Conservation (phyloP, 2,888 invertebrate genomes). For the Stramonita haemastoma region DNA sequence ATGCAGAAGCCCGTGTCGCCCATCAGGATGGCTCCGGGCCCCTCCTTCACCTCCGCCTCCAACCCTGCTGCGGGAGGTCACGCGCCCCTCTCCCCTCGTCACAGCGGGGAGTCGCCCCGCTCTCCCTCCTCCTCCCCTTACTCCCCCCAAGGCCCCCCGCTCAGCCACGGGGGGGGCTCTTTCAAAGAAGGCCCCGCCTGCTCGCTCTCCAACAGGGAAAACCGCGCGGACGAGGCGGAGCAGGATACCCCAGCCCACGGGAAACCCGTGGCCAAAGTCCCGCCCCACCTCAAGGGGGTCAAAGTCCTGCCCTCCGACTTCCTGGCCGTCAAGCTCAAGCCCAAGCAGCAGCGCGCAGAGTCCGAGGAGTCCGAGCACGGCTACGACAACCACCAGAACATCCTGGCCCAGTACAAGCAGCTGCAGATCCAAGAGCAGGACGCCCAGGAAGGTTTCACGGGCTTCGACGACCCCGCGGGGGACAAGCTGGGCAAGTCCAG, state of each 20-base stretch:
- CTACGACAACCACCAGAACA: conserved; percentile 51
- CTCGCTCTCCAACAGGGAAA: conserved; percentile 69
- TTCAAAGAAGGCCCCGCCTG: conserved; percentile 52
- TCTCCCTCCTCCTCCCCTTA: conserved; percentile 48
- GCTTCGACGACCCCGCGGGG: conserved; percentile 23
- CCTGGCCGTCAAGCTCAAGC: conserved; percentile 52
- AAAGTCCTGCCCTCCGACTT: conserved; percentile 67
- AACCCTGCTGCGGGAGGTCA: background rate
- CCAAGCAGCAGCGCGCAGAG: conserved; percentile 40
- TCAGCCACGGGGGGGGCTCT: conserved; percentile 42
- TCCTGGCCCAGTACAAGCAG: conserved; percentile 46
- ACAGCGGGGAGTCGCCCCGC: conserved; percentile 29
- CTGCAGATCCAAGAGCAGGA: conserved; percentile 40
- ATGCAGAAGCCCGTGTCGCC: conserved; percentile 46
- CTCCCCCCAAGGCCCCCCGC: conserved; percentile 36
- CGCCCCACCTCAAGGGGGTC: conserved; percentile 70
- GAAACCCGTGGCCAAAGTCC: conserved; percentile 71
- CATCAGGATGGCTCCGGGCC: background rate
- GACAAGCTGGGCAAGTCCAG: conserved; percentile 19
- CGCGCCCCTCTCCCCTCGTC: conserved; percentile 49
- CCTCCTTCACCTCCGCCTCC: background rate
- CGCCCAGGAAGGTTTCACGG: conserved; percentile 36
- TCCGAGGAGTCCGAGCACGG: conserved; percentile 41
- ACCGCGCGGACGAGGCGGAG: conserved; percentile 49
- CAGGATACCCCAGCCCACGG: conserved; percentile 40